Evolutionary conservation across 2,797 vertebrate species (phyloP), one percentile per base, ranked within the genome.

Genomic region (Rallus crepitans): DNA sequence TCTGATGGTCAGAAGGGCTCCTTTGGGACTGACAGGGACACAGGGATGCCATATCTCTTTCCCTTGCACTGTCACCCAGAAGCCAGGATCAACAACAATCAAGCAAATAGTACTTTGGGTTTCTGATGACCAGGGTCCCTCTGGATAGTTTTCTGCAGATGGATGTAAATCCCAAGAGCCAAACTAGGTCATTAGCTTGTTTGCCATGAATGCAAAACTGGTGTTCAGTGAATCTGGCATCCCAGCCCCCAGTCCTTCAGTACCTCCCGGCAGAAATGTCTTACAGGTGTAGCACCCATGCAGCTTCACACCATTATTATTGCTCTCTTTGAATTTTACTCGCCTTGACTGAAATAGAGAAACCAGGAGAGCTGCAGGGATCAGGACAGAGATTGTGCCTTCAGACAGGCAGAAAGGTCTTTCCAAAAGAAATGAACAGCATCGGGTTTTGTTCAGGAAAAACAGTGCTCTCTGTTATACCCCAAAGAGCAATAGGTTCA

Each of bases 401-500:
- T 80, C 5, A 4, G n/a, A 35, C 1, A 3, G 27, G 31, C 77
- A 84, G 47, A 73, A 35, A 5, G 8, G 30, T 9, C 31, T 64
- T 66, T 85, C 61, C 61, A 50, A 68, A 92, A 75, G 21, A 82
- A 82, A 73, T 30, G 3, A 90, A 75, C 9, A 21, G 27, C 35
- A 79, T 61, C 31, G 8, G 50, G 24, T 52, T 69, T 79, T 35
- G 20, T 31, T 65, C 71, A 86, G 42, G 39, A 75, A 81, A 64
- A 85, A 4, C 71, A 90, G 30, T 40, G 79, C 48, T 82, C 53
- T 42, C 17, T 56, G 33, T 72, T 83, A 87, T 27, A 86, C n/a
- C 60, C 56, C 85, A 37, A 39, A 61, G 87, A 96, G 56, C 82
- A 94, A 88, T 73, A 89, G 78, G 40, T 68, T 85, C 68, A 60